Evolutionary conservation across 2,888 invertebrate species (phyloP).

Genomic region (Cheilosia urbana): DNA sequence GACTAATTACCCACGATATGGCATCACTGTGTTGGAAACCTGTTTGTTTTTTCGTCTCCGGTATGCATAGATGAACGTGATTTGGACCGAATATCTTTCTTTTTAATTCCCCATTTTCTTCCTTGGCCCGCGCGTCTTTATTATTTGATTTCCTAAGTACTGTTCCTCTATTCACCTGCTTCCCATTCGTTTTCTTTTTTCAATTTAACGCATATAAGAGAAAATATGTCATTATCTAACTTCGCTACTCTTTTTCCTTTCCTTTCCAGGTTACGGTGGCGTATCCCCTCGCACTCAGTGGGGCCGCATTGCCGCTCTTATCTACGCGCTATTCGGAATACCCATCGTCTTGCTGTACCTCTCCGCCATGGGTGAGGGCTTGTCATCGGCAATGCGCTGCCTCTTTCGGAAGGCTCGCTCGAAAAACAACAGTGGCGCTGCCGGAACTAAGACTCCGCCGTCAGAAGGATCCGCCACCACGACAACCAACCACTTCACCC

Average conservation of each 20-base stretch:
- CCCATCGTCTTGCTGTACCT: constrained; percentile 95
- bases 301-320: constrained; percentile 91
- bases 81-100: too few relatives aligned
- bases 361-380: constrained; percentile 93
- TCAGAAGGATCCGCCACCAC: constrained; percentile 79
- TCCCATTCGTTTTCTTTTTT: neutral
- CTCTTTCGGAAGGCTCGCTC: constrained; percentile 86
- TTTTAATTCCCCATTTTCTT: too few relatives aligned
- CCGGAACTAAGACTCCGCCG: constrained; percentile 79
- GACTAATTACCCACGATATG: too few relatives aligned
- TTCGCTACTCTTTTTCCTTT: neutral
- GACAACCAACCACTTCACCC: constrained; percentile 75
- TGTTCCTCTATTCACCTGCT: too few relatives aligned
- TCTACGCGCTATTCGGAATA: constrained; percentile 93
- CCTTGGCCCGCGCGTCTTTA: too few relatives aligned
- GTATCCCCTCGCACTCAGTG: constrained; percentile 91
- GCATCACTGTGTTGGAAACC: too few relatives aligned
- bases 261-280: constrained; percentile 90
- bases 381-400: constrained; percentile 91
- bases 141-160: too few relatives aligned
- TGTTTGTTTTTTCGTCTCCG: too few relatives aligned
- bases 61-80: too few relatives aligned
- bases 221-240: too few relatives aligned
- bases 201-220: neutral
- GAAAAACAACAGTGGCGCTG: constrained; percentile 77